Evolutionary conservation across 2,888 invertebrate species (phyloP).

Genomic region (Nudaria mundana): DNA sequence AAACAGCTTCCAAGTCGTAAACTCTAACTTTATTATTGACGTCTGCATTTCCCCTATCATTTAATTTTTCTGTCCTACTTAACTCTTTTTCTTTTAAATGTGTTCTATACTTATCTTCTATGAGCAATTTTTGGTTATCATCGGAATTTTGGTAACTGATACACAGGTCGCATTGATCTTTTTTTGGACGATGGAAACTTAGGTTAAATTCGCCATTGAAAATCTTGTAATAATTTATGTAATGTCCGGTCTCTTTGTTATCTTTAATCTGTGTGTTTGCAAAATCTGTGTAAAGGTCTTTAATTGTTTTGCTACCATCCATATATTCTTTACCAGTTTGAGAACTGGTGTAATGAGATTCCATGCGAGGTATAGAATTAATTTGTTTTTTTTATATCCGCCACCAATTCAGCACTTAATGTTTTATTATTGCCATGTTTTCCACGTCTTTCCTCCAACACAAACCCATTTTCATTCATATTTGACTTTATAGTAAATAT

Average conservation of each 20-base stretch:
- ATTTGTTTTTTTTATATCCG: neutral
- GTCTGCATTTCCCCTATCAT: constrained; percentile 1
- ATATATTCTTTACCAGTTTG: neutral
- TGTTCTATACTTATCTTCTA: constrained; percentile 3
- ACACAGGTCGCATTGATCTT: constrained; percentile 12
- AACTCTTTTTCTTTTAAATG: constrained; percentile 9
- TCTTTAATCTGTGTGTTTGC: neutral
- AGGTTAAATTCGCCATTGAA: neutral
- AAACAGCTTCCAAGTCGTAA: constrained; percentile 11
- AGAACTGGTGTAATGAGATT: neutral
- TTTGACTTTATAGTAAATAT: neutral
- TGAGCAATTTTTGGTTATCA: neutral
- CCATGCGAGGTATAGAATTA: neutral
- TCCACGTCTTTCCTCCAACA: neutral
- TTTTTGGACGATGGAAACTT: constrained; percentile 5
- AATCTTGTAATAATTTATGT: neutral
- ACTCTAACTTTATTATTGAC: constrained; percentile 3
- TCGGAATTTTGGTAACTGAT: neutral
- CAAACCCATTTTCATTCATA: neutral
- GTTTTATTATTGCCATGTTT: constrained; percentile 1
- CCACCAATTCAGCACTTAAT: neutral
- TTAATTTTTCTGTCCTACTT: constrained; percentile 6
- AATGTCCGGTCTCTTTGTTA: neutral
- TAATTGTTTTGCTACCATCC: neutral
- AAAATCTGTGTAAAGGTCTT: too few species aligned